Conservation (phyloP, 1,140 invertebrate species). For the Drosophila trapezifrons region DNA sequence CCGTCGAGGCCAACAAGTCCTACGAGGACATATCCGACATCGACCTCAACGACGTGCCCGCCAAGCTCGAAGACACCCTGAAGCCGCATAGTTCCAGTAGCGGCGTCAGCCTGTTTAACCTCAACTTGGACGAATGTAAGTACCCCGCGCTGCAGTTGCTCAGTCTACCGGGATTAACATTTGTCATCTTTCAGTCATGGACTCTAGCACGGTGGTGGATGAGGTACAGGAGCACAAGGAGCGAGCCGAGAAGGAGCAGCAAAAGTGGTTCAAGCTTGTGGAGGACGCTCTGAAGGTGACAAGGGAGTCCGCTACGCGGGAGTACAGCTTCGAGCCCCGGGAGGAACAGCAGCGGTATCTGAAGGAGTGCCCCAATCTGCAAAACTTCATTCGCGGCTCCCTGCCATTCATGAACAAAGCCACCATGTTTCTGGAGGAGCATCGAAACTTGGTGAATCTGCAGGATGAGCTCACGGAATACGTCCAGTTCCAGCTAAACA, state of each 20-base stretch:
- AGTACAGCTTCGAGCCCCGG: constrained; percentile 18
- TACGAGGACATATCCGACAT: constrained; percentile 52
- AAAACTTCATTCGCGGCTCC: constrained; percentile 49
- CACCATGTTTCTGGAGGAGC: constrained; percentile 28
- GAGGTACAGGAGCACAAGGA: constrained; percentile 19
- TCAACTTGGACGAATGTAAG: constrained; percentile 48
- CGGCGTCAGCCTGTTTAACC: constrained; percentile 50
- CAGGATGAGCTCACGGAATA: constrained; percentile 25
- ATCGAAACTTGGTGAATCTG: constrained; percentile 31
- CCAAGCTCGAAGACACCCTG: constrained; percentile 39
- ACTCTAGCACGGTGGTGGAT: not conserved
- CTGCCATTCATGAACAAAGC: constrained; percentile 47
- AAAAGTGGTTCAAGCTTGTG: constrained; percentile 28
- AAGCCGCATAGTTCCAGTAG: constrained; percentile 16
- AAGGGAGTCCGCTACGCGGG: not conserved
- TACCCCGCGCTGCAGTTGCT: not conserved
- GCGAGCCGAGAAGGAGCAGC: constrained; percentile 9
- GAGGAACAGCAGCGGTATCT: constrained; percentile 51
- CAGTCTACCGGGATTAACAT: not conserved
- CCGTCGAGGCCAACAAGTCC: constrained; percentile 1
- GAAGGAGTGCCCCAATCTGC: constrained; percentile 51
- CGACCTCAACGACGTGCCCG: constrained; percentile 43
- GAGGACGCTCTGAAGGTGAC: not conserved
- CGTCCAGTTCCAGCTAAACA: not conserved
- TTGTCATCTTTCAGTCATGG: not conserved